phyloP scores from a whole-genome alignment of 2,113 vertebrate genomes.

The Actinemys pallida region DNA sequence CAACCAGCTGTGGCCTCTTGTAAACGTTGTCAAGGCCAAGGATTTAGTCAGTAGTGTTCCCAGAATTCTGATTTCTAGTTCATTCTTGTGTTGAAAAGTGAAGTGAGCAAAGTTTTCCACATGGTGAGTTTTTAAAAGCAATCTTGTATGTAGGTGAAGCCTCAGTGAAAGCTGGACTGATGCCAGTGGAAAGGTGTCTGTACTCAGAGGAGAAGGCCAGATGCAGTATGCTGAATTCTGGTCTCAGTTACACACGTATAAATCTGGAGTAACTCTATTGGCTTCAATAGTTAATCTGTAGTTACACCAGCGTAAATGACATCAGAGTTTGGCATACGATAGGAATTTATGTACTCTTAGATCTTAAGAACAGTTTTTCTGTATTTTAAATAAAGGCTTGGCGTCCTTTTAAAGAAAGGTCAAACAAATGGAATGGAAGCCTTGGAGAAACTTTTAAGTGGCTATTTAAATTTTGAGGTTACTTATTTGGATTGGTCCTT shows the following conservation, averaged over 20 bases:
- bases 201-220: neutral
- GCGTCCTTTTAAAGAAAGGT: neutral
- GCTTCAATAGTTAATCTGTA: conserved; percentile 22
- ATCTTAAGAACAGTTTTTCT: neutral
- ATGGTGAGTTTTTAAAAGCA: neutral
- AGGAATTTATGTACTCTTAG: neutral
- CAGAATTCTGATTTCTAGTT: neutral
- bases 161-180: neutral
- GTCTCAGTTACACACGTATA: conserved; percentile 1
- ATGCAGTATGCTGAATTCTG: neutral
- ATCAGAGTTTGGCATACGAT: neutral
- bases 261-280: conserved; percentile 8
- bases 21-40: neutral
- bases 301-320: conserved; percentile 25
- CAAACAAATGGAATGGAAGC: neutral
- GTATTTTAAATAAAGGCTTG: neutral
- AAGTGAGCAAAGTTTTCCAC: conserved; percentile 6
- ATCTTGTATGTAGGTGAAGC: neutral
- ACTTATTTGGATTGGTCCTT: neutral
- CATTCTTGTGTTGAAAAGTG: neutral
- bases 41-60: neutral
- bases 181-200: neutral
- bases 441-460: neutral
- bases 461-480: neutral
- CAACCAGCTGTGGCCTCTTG: neutral